Evolutionary conservation across 1,140 invertebrate genomes (phyloP), one percentile per base, ranked within the genome.

Genomic region (Vanessa tameamea): DNA sequence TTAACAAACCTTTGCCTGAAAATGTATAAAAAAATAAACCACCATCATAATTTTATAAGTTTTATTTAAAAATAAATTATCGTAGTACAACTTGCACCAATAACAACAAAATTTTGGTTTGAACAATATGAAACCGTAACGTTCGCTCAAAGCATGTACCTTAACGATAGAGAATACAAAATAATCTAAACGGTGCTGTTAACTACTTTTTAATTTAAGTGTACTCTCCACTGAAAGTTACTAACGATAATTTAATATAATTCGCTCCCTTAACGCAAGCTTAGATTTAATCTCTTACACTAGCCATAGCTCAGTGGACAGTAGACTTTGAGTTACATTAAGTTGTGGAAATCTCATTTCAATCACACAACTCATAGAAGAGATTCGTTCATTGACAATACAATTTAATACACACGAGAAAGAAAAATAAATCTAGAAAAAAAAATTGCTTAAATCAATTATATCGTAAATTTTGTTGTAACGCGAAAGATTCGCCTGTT

Each of bases 41-140:
- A 59, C 43, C 57, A 61, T 53, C 63, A 65, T 61, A 70, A 57
- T 55, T 73, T 77, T 79, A 68, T 31, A 76, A 75, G 59, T 90
- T 92, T 92, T 91, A 91, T 91, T 92, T 90, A 92, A 92, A 92
- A 92, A 92, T 92, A 92, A 92, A 92, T 92, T 91, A 92, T 91
- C 80, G 82, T 86, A 89, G 88, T 92, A 91, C 88, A 91, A 91
- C 84, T 91, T 90, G 89, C 89, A 92, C 89, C 89, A 87, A 90
- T 92, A 92, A 92, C 89, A 92, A 92, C 91, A 92, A 89, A 92
- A 92, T 91, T 92, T 91, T 90, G 89, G 85, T 91, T 90, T 84
- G 82, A 87, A 92, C 85, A 88, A 89, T 84, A 84, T 83, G 88
- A 89, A 91, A 87, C 82, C 83, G 76, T 81, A 86, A 87, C 85